These are phyloP conservation scores for Acanthurus tractus DNA, from an alignment of 2,797 vertebrate species.

Conservation along the genomic window DNA sequence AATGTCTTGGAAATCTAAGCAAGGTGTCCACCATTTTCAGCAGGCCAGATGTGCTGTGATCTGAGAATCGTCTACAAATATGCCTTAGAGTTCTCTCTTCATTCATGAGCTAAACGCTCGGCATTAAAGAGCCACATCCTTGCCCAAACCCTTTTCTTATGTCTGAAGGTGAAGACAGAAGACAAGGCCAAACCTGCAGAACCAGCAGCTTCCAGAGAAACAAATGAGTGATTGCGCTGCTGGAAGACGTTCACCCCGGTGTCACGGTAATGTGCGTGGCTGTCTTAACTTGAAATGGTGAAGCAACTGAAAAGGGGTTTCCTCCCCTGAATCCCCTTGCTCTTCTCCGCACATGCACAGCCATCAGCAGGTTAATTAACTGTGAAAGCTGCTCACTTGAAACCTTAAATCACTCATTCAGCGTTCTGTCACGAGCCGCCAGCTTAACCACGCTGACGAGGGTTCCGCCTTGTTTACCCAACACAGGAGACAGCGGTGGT, in stretches of 20 bases:
- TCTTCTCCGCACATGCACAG: slow-evolving; percentile 72
- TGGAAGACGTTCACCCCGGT: slow-evolving; percentile 45
- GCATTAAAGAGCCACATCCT: slow-evolving; percentile 13
- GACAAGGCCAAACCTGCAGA: slow-evolving; percentile 56
- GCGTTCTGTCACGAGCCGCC: slow-evolving; percentile 82
- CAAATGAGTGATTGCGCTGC: slow-evolving; percentile 52
- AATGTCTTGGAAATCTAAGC: slow-evolving; percentile 8
- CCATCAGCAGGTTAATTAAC: slow-evolving; percentile 87
- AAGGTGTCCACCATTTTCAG: slow-evolving; percentile 15
- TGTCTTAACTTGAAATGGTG: slow-evolving; percentile 76
- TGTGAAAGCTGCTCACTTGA: slow-evolving; percentile 87
- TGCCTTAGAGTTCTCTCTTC: neutral
- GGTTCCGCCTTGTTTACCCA: slow-evolving; percentile 85
- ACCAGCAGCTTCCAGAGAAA: slow-evolving; percentile 49
- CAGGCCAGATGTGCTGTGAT: slow-evolving; percentile 3
- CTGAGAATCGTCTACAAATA: slow-evolving; percentile 15
- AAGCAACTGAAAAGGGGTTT: slow-evolving; percentile 64
- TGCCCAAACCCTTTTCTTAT: slow-evolving; percentile 18
- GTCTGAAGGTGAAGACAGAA: slow-evolving; percentile 56
- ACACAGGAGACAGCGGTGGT: slow-evolving; percentile 65
- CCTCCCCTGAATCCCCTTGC: slow-evolving; percentile 60
- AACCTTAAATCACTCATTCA: slow-evolving; percentile 88
- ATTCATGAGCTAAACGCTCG: slow-evolving; percentile 10
- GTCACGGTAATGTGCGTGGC: slow-evolving; percentile 54
- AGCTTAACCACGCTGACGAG: slow-evolving; percentile 77